A percentile compares a stretch with the other conserved stretches of the same genome.
phyloP scores from a whole-genome alignment of 2,113 vertebrate genomes.

The Semnornis frantzii region DNA sequence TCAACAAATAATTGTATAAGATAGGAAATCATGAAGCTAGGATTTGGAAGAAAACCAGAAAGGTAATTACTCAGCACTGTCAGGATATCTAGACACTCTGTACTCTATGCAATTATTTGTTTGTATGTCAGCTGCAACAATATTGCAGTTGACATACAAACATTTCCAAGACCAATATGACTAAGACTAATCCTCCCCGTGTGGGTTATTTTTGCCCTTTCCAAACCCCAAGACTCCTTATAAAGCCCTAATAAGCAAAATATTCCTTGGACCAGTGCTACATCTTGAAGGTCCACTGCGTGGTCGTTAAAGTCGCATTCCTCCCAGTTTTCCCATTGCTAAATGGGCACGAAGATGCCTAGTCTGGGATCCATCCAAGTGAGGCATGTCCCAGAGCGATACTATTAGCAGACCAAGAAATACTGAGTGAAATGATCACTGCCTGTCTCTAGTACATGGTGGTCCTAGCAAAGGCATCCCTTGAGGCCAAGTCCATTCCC shows the following conservation, averaged over 20 bases:
- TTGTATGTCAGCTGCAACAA: too few species aligned
- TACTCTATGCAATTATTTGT: background rate
- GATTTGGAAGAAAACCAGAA: background rate
- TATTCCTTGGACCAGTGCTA: background rate
- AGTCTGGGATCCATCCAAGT: background rate
- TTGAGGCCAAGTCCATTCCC: background rate
- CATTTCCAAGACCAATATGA: background rate
- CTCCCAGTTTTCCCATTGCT: background rate
- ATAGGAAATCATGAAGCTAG: background rate
- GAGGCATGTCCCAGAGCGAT: background rate
- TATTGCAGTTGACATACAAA: background rate
- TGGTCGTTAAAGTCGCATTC: background rate
- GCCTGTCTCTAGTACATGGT: fast-evolving
- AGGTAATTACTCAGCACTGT: background rate
- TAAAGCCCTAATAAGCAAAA: background rate
- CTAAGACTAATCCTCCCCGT: background rate
- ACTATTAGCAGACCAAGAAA: background rate
- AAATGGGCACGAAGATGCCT: background rate
- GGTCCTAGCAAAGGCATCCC: background rate
- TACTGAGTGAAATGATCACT: background rate
- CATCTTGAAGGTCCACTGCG: background rate
- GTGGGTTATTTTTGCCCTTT: background rate
- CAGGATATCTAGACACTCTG: background rate
- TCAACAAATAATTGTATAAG: background rate
- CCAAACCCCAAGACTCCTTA: background rate